Evolutionary conservation across 2,888 invertebrate species (phyloP).

Genomic region (Parascotia fuliginaria): DNA sequence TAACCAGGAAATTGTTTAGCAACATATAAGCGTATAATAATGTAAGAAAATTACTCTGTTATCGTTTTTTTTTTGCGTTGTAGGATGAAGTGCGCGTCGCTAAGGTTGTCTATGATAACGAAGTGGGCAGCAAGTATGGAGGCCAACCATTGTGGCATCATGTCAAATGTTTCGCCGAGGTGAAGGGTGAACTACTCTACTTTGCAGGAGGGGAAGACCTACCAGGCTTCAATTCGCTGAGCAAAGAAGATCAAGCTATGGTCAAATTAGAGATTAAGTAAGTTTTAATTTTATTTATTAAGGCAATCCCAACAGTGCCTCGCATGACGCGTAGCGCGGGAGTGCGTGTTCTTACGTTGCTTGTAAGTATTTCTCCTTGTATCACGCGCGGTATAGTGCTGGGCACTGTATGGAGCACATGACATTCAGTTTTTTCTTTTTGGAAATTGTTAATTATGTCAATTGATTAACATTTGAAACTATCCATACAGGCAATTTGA

Average conservation of each 20-base stretch:
- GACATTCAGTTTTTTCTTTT: too few relatives aligned
- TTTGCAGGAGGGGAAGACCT: conserved; percentile 89
- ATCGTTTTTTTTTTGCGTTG: conserved; percentile 36
- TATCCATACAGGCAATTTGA: conserved; percentile 57
- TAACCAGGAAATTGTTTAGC: too few relatives aligned
- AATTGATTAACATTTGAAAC: not conserved
- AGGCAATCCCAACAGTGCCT: too few relatives aligned
- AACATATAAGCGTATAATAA: too few relatives aligned
- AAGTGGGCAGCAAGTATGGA: conserved; percentile 92
- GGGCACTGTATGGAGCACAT: too few relatives aligned
- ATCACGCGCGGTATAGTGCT: too few relatives aligned
- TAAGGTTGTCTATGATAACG: conserved; percentile 94
- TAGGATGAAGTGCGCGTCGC: conserved; percentile 91
- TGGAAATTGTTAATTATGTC: too few relatives aligned
- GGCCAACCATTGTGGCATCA: conserved; percentile 97
- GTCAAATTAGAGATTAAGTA: conserved; percentile 88
- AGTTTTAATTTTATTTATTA: conserved; percentile 50
- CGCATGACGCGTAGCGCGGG: too few relatives aligned
- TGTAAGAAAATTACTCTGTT: too few relatives aligned
- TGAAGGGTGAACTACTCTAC: conserved; percentile 90
- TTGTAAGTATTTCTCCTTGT: too few relatives aligned
- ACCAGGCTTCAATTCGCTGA: conserved; percentile 91
- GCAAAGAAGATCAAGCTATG: conserved; percentile 88
- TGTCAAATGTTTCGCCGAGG: conserved; percentile 93
- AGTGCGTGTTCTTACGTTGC: too few relatives aligned